Percentiles rank a stretch among this genome's conserved stretches.
Conservation (phyloP, 53 echinoderm and acorn worm species). For the Antedon mediterranea region DNA sequence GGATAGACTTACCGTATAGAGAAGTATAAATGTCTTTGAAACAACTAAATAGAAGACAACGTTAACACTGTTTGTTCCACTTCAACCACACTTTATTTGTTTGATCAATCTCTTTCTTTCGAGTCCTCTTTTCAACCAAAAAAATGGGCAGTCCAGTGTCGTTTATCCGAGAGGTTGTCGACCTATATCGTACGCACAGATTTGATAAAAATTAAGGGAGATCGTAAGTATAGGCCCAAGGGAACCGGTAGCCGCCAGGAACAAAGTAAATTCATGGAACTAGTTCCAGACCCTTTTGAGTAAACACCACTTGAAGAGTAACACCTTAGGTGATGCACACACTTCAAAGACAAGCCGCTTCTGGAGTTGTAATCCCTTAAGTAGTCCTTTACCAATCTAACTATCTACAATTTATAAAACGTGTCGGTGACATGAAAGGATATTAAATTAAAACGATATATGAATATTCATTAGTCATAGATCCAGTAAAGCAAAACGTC, state of each 20-base stretch:
- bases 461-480: background rate
- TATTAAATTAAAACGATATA: background rate
- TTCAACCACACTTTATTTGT: too few relatives aligned
- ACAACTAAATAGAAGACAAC: too few relatives aligned
- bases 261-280: background rate
- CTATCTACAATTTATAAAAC: background rate
- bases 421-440: background rate
- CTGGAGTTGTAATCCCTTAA: background rate
- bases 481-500: background rate
- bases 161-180: background rate
- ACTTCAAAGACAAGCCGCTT: background rate
- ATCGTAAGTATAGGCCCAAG: background rate
- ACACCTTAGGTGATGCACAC: background rate
- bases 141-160: background rate
- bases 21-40: too few relatives aligned
- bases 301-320: background rate
- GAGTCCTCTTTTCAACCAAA: too few relatives aligned
- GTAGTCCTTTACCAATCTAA: background rate
- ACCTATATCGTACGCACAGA: background rate
- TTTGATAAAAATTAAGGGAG: background rate
- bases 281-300: background rate
- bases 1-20: too few relatives aligned
- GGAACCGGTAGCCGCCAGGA: background rate
- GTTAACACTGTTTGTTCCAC: too few relatives aligned
- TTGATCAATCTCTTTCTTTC: too few relatives aligned